Evolutionary conservation across 2,113 vertebrate genomes (phyloP).

Genomic region (Paracyprichromis sp.): DNA sequence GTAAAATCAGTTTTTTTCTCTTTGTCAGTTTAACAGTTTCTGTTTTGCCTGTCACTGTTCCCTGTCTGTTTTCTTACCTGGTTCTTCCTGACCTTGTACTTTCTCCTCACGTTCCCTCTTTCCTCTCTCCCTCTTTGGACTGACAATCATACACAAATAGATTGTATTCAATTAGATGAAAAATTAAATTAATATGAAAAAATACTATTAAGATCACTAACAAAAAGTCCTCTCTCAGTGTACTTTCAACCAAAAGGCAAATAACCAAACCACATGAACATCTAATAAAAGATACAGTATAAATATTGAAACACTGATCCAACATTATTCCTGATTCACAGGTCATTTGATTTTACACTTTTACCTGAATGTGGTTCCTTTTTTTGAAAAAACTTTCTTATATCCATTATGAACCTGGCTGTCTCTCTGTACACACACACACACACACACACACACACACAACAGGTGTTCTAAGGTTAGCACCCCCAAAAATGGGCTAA

Average conservation of each 20-base stretch:
- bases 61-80: too few relatives aligned
- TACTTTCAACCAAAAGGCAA: background rate
- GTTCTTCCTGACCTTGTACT: too few relatives aligned
- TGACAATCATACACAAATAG: too few relatives aligned
- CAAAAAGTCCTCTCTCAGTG: background rate
- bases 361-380: background rate
- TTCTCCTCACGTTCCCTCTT: too few relatives aligned
- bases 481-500: background rate
- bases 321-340: rapidly evolving
- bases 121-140: too few relatives aligned
- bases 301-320: background rate
- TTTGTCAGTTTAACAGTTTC: too few relatives aligned
- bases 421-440: background rate
- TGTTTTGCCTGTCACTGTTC: too few relatives aligned
- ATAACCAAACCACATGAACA: background rate
- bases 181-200: too few relatives aligned
- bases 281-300: background rate
- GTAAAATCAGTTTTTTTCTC: too few relatives aligned
- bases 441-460: background rate
- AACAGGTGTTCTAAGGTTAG: background rate
- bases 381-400: background rate
- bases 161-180: too few relatives aligned
- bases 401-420: background rate
- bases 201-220: background rate
- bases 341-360: background rate